These are phyloP conservation scores for Biston betularia DNA, from an alignment of 2,888 invertebrate species.

Conservation along the genomic window DNA sequence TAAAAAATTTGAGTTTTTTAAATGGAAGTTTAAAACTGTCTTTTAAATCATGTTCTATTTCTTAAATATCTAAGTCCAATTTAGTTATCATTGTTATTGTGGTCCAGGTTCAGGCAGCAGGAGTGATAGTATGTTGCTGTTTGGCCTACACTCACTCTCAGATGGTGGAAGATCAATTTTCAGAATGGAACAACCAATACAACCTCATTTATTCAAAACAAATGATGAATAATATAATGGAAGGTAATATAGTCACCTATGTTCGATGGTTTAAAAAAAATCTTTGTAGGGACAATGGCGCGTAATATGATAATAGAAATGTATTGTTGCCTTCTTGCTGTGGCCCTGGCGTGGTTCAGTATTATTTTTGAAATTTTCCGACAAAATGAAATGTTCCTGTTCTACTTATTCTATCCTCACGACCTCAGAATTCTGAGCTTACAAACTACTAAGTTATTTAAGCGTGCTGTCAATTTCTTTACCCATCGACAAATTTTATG, in stretches of 20 bases:
- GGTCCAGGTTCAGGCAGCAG: constrained; percentile 66
- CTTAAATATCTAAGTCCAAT: background rate
- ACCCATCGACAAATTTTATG: background rate
- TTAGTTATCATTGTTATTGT: background rate
- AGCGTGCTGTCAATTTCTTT: background rate
- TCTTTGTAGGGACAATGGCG: no score
- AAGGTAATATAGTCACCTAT: constrained; percentile 54
- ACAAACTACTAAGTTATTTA: no score
- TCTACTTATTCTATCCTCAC: no score
- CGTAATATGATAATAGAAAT: no score
- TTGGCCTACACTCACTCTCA: constrained; percentile 57
- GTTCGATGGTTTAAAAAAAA: no score
- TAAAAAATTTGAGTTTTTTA: no score
- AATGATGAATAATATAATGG: constrained; percentile 60
- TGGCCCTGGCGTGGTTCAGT: no score
- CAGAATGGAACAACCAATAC: constrained; percentile 57
- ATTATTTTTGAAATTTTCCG: no score
- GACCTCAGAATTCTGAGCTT: no score
- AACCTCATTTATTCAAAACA: constrained; percentile 66
- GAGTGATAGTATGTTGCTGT: constrained; percentile 55
- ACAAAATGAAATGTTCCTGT: no score
- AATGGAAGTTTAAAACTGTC: no score
- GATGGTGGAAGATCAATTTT: constrained; percentile 56
- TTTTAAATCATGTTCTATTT: background rate
- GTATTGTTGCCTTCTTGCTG: no score